Evolutionary conservation across 2,888 invertebrate genomes (phyloP), one percentile per base, ranked within the genome.

Genomic region (Drosophila rubida): DNA sequence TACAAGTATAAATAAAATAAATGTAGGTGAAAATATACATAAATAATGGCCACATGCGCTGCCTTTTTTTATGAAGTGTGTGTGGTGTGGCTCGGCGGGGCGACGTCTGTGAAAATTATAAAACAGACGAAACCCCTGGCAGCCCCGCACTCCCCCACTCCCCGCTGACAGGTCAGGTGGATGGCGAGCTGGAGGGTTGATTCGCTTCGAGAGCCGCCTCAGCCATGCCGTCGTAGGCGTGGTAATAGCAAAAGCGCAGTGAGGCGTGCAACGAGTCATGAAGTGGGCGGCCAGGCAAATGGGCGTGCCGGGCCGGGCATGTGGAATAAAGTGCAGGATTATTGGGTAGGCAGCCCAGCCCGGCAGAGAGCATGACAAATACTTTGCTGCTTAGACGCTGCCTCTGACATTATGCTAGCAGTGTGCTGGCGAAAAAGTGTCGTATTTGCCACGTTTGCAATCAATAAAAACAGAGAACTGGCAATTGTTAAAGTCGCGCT

Each of bases 11-110:
- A 80, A 80, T 80, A 83, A 74, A 82, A 83, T 72, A 86, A 83
- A 87, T 84, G 72, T 87, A 80, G 83, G 87, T 83, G 83, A 83
- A 80, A 83, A 87, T 76, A 87, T 78, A 80, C 87, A 87, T 87
- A 87, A 83, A 83, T 81, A 84, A 84, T 74, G 78, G 54, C 69
- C 73, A 76, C 87, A 75, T 78, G 71, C 75, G 68, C 86, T 80
- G 72, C 66, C 64, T 69, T 74, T 73, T 32, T 30, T 30, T 32
- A 32, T 32, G 25, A 25, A 32, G 32, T 32, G 9, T 78, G 75
- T 83, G 67, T 77, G 69, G 70, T 81, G 59, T 48, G 61, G 48
- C 44, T 41, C 27, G 60, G 25, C 49, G 39, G 22, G 55, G 60
- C 48, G 61, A 61, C 39, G 77, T 80, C 83, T 73, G 65, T 66